A percentile compares a stretch with the other conserved stretches of the same genome.
Conservation (phyloP, 2,888 invertebrate genomes). For the Adineta ricciae region DNA sequence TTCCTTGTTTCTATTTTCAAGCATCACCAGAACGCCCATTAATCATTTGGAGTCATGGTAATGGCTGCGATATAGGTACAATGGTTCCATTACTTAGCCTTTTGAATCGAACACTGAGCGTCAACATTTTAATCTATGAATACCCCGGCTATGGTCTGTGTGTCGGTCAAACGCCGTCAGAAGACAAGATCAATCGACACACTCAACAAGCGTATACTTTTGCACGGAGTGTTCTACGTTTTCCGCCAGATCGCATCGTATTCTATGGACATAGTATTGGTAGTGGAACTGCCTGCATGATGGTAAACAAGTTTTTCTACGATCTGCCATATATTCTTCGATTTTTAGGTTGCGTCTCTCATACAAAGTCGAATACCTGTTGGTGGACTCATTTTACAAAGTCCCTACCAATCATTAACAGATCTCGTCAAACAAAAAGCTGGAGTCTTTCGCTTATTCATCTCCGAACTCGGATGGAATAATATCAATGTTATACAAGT, state of each 20-base stretch:
- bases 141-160: not conserved
- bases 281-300: not conserved
- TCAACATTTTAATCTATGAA: not conserved
- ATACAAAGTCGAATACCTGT: not conserved
- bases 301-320: no score
- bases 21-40: not conserved
- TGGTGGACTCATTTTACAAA: not conserved
- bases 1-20: slow-evolving; percentile 1
- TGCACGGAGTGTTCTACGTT: not conserved
- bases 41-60: not conserved
- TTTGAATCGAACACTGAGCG: not conserved
- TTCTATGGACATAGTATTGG: not conserved
- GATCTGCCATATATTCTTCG: no score
- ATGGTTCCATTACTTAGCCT: not conserved
- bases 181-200: no score
- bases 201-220: no score
- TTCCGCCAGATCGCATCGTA: not conserved
- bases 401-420: not conserved
- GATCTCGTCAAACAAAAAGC: not conserved
- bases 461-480: not conserved
- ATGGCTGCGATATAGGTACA: not conserved
- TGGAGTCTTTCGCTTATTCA: not conserved
- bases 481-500: not conserved
- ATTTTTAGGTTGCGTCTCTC: no score
- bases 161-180: not conserved